A percentile compares a stretch with the other conserved stretches of the same genome.
These are phyloP conservation scores for Oncorhynchus kisutch DNA, from an alignment of 2,113 vertebrate species.

Conservation along the genomic window DNA sequence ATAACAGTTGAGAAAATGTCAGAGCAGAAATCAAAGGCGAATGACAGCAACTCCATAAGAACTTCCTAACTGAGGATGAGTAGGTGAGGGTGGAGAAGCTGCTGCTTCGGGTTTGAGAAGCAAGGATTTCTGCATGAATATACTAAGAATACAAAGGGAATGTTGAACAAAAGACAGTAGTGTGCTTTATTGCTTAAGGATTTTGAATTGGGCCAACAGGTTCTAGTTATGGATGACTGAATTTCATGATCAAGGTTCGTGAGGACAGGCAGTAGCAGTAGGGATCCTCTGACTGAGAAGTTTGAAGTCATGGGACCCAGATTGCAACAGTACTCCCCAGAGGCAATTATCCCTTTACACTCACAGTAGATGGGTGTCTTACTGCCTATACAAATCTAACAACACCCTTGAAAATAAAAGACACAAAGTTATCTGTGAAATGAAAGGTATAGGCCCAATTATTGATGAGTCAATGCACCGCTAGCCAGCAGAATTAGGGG, in stretches of 20 bases:
- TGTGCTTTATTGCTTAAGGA: conserved; percentile 32
- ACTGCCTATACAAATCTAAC: conserved; percentile 25
- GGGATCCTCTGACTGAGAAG: conserved; percentile 39
- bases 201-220: conserved; percentile 40
- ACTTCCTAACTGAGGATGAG: conserved; percentile 11
- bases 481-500: not conserved
- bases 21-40: conserved; percentile 7
- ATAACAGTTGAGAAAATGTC: conserved; percentile 30
- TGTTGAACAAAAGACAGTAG: conserved; percentile 40
- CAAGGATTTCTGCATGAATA: conserved; percentile 21
- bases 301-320: conserved; percentile 55
- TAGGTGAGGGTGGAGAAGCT: conserved; percentile 18
- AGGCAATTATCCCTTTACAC: conserved; percentile 49
- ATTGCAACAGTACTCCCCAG: conserved; percentile 34
- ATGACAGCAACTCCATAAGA: conserved; percentile 9
- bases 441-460: not conserved
- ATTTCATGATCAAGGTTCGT: conserved; percentile 58
- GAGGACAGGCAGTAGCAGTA: conserved; percentile 38
- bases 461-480: conserved; percentile 2
- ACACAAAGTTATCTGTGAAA: not conserved
- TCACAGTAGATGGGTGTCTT: conserved; percentile 23
- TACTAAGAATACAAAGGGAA: conserved; percentile 42
- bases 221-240: conserved; percentile 29
- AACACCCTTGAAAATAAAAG: conserved; percentile 25
- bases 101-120: conserved; percentile 14